phyloP scores from a whole-genome alignment of 2,888 invertebrate genomes.

The Brachyptera putata region DNA sequence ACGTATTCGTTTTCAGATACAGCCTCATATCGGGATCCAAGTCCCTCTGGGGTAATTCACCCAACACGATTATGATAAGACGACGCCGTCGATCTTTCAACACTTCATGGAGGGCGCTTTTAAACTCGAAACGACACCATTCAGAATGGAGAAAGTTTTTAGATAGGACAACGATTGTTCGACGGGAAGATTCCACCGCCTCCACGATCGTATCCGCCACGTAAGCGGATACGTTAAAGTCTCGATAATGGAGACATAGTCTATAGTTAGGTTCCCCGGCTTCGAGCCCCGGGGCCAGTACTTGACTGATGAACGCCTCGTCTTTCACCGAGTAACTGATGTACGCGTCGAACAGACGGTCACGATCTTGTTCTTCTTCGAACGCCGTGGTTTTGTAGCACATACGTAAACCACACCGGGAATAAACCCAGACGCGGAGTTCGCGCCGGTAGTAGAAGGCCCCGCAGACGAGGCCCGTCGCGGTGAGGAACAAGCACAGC shows the following conservation, averaged over 20 bases:
- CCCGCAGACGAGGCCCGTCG: constrained; percentile 71
- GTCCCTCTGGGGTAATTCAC: constrained; percentile 83
- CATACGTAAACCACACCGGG: constrained; percentile 78
- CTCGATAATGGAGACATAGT: constrained; percentile 86
- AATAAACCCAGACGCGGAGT: constrained; percentile 79
- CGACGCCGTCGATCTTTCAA: constrained; percentile 80
- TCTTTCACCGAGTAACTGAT: constrained; percentile 92
- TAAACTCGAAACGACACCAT: constrained; percentile 94
- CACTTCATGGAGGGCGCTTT: constrained; percentile 86
- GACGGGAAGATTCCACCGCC: constrained; percentile 84
- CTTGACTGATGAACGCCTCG: constrained; percentile 85
- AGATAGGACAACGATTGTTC: constrained; percentile 85
- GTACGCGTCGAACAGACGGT: constrained; percentile 90
- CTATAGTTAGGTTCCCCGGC: constrained; percentile 70
- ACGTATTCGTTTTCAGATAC: constrained; percentile 85
- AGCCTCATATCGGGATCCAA: constrained; percentile 86
- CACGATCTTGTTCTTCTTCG: constrained; percentile 67
- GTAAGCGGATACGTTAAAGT: constrained; percentile 82
- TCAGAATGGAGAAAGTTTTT: constrained; percentile 92
- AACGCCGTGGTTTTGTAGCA: constrained; percentile 79
- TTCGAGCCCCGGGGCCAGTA: constrained; percentile 83
- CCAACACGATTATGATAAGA: constrained; percentile 85
- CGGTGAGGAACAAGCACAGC: constrained; percentile 70
- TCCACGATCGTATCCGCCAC: constrained; percentile 90
- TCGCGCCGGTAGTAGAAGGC: constrained; percentile 77